A percentile compares a stretch with the other conserved stretches of the same genome.
phyloP scores from a whole-genome alignment of 2,888 invertebrate species.

The Lasioglossum villosulum region DNA sequence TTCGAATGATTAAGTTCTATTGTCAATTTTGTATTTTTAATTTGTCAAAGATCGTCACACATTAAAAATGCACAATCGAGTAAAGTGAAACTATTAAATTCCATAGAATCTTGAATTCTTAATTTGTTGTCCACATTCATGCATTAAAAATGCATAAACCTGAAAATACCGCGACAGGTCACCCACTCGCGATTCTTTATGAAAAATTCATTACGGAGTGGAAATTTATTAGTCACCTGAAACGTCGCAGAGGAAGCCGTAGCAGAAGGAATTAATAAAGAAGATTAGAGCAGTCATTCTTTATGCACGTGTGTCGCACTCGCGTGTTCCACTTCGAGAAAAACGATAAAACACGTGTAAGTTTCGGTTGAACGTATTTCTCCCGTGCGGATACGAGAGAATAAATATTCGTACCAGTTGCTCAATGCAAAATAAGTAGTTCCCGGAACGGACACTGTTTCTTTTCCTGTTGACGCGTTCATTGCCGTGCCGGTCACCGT shows the following conservation, averaged over 20 bases:
- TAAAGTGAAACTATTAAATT: not conserved
- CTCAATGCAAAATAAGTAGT: not conserved
- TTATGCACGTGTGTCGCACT: not conserved
- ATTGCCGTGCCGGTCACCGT: not conserved
- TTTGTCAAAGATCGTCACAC: not conserved
- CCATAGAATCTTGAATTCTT: not conserved
- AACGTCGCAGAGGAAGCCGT: not conserved
- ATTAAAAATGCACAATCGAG: not conserved
- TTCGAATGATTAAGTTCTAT: not conserved
- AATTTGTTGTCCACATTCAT: not conserved
- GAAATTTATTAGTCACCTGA: not conserved
- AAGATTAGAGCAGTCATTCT: not conserved
- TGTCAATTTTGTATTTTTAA: not conserved
- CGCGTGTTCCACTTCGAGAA: not conserved
- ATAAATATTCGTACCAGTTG: not conserved
- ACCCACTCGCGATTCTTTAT: not conserved
- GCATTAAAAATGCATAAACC: not conserved
- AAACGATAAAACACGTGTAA: not conserved
- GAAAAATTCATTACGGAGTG: not conserved
- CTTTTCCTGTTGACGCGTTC: not conserved
- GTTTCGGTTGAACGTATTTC: not conserved
- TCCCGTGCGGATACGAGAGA: too few relatives aligned
- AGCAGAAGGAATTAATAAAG: not conserved
- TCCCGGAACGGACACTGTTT: not conserved
- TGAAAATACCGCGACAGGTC: not conserved